These are phyloP conservation scores for Marisa cornuarietis DNA, from an alignment of 1,140 invertebrate species.

Conservation along the genomic window DNA sequence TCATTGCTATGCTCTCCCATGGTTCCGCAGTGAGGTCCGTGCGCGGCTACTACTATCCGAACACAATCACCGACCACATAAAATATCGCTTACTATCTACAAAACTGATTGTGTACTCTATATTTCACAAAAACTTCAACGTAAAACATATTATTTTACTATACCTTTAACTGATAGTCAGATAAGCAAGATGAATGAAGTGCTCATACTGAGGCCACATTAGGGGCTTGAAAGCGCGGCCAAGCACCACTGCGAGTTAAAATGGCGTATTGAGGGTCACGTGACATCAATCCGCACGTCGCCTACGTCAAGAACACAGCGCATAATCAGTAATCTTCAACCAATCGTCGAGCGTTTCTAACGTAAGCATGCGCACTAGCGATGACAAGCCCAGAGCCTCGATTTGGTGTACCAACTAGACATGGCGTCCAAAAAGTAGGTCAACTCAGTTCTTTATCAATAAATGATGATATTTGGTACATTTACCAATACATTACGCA, in stretches of 20 bases:
- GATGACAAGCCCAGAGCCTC: slow-evolving; percentile 3
- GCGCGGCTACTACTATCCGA: no score
- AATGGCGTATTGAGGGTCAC: slow-evolving; percentile 22
- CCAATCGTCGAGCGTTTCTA: slow-evolving; percentile 11
- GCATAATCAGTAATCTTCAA: slow-evolving; percentile 23
- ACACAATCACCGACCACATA: no score
- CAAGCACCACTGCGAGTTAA: not conserved
- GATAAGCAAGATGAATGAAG: not conserved
- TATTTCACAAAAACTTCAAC: no score
- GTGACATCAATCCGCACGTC: slow-evolving; percentile 24
- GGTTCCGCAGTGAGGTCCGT: no score
- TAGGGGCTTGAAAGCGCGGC: not conserved
- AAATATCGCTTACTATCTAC: no score
- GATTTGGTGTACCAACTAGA: slow-evolving; percentile 8
- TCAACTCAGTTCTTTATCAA: not conserved
- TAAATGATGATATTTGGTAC: not conserved
- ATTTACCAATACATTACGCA: not conserved
- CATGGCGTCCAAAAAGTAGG: slow-evolving; percentile 26
- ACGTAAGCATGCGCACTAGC: slow-evolving; percentile 17
- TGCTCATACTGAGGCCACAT: slow-evolving; percentile 21
- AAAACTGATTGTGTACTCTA: no score
- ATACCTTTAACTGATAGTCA: slow-evolving; percentile 3
- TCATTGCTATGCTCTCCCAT: not conserved
- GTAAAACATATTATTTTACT: no score
- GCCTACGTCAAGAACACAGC: slow-evolving; percentile 24